Base-by-base conservation (phyloP, 2,113 vertebrate species). In the Nipponia nippon region DNA sequence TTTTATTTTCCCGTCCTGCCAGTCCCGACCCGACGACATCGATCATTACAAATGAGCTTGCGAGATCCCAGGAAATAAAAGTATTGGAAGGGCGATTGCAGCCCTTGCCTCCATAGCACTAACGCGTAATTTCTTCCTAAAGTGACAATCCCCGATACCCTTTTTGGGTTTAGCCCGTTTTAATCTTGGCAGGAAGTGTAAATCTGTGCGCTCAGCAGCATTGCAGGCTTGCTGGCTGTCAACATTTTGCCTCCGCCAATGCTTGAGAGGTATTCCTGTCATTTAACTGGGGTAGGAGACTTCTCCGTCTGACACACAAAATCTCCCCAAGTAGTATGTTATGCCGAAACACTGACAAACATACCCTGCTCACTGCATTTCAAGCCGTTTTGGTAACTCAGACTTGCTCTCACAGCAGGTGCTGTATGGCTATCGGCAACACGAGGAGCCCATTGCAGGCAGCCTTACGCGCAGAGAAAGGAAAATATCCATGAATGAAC, bases 141-240 rank as follows among this genome's bases (percentile, higher is more conserved):
- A 98, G 98, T 78, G 97, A 98, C 97, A 98, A 97, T 98, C 98
- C 97, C 97, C 90, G 92, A 97, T 98, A 97, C 96, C 97, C 97
- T 97, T 97, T 98, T 97, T 98, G 97, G 95, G 97, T 97, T 98
- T 97, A 97, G 98, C 97, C 97, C 84, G 10, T 98, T 98, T 98
- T 97, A 97, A 97, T 98, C 97, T 98, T 98, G 98, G 98, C 97
- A 98, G 97, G 97, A 98, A 97, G 97, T 97, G 93, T 95, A 96
- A 98, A 98, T 98, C 98, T 98, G 96, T 95, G 97, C 77, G 93
- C 97, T 97, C 95, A 95, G 97, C 97, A 98, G 96, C 97, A 96
- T 53, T 71, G 85, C 93, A 93, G 95, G 61, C 95, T 98, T 97
- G 95, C 97, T 98, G 98, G 98, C 98, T 98, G 98, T 98, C 97